These are phyloP conservation scores for Oreochromis grahami DNA, from an alignment of 2,797 vertebrate genomes.

Conservation along the genomic window DNA sequence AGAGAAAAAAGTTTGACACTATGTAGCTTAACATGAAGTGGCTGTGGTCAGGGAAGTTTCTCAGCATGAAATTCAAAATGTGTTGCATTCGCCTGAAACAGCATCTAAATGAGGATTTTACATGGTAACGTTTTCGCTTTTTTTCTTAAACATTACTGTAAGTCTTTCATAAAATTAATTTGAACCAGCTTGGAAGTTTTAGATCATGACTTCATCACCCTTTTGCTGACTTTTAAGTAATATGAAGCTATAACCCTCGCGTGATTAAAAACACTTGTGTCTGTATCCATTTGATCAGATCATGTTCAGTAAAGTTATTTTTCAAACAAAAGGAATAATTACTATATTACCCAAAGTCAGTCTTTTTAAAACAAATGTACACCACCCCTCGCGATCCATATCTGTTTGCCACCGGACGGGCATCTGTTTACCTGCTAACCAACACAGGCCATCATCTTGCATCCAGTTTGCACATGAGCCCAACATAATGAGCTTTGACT, in stretches of 20 bases:
- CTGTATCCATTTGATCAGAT: neutral
- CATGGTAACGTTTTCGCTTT: neutral
- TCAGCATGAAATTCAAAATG: neutral
- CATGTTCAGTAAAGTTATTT: neutral
- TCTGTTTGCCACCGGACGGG: neutral
- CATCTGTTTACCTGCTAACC: neutral
- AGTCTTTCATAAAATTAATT: neutral
- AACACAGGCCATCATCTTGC: neutral
- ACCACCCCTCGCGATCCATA: neutral
- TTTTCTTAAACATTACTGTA: neutral
- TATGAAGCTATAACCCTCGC: neutral
- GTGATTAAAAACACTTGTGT: neutral
- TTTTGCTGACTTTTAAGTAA: neutral
- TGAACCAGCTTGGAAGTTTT: neutral
- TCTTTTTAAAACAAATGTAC: neutral
- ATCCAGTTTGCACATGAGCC: neutral
- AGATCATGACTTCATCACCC: neutral
- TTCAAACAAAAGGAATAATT: neutral
- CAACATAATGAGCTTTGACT: neutral
- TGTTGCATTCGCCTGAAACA: neutral
- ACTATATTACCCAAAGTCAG: neutral
- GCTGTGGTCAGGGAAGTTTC: constrained; percentile 21
- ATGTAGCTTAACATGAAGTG: constrained; percentile 5
- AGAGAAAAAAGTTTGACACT: neutral
- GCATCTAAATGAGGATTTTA: neutral